A percentile compares a stretch with the other conserved stretches of the same genome.
Evolutionary conservation across 2,113 vertebrate species (phyloP).

Genomic region (Pteruthius melanotis): DNA sequence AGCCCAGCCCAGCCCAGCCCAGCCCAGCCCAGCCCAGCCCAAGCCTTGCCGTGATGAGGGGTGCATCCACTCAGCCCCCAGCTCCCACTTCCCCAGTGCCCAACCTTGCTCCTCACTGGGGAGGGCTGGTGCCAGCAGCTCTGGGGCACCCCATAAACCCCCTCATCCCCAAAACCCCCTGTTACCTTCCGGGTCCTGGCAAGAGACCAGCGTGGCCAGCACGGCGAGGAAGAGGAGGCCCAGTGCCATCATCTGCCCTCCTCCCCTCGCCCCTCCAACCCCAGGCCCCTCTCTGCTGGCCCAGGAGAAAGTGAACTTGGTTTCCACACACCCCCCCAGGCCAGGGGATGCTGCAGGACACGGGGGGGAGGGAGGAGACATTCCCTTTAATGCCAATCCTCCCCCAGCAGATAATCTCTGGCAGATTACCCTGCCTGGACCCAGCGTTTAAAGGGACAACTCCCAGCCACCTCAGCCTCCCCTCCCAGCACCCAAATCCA

Average conservation of each 20-base stretch:
- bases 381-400: slow-evolving; percentile 37
- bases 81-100: accelerated
- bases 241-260: neutral
- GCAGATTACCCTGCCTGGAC: slow-evolving; percentile 21
- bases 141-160: neutral
- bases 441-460: slow-evolving; percentile 29
- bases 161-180: neutral
- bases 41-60: neutral
- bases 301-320: neutral
- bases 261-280: neutral
- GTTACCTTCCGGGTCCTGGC: slow-evolving; percentile 47
- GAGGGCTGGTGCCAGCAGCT: neutral
- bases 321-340: neutral
- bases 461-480: neutral
- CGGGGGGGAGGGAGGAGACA: neutral
- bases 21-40: neutral
- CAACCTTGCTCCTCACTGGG: neutral
- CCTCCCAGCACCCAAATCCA: neutral
- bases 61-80: accelerated
- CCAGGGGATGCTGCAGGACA: neutral
- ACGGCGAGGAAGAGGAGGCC: neutral
- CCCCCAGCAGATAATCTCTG: slow-evolving; percentile 41
- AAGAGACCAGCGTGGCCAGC: neutral
- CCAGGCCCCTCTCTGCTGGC: neutral
- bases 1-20: neutral